Base-by-base conservation (phyloP, 2,888 invertebrate species). In the Poecilus cupreus region DNA sequence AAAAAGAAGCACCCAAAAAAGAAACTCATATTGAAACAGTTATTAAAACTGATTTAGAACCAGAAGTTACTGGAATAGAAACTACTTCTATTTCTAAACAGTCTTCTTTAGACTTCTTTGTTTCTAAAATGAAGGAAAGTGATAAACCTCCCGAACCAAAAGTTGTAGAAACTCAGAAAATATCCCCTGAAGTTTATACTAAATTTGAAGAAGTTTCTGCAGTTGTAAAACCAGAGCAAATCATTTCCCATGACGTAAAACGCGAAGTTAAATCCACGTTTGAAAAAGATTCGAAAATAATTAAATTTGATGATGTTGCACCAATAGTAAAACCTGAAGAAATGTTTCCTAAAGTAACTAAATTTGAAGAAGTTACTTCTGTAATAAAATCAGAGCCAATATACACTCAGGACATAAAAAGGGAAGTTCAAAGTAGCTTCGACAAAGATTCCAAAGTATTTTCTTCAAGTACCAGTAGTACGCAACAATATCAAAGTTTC, bases 91-190 rank as follows among this genome's bases (percentile, higher is more conserved):
- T 94, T 82, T 91, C 92, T 4, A 93, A 92, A 84, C 91, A 93
- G 83, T 92, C 92, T 77, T 93, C 94, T 0, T 89, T 93, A 64
- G 93, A 93, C 85, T 94, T 92, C 86, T 94, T 94, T 85, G 93
- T 93, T 82, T 92, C 91, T 13, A 92, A 93, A 87, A 92, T 94
- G 51, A 91, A 91, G 84, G 90, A 90, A 83, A 87, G 86, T 39
- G 91, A 91, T 46, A 86, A 88, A 11, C 83, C 84, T 6, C 86
- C 88, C 26, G 86, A 87, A n/a, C 90, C 87, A 54, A 89, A 88
- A 83, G 88, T 87, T 39, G 90, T 90, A 83, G 87, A 88, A 82
- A 82, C 84, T 18, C 85, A 85, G 10, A 86, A 85, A 83, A 87
- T 86, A n/a, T 86, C 86, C 68, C 86, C 87, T 49, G 89, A 89